phyloP scores from a whole-genome alignment of 1,140 invertebrate species.

The Pogonognathellus flavescens region DNA sequence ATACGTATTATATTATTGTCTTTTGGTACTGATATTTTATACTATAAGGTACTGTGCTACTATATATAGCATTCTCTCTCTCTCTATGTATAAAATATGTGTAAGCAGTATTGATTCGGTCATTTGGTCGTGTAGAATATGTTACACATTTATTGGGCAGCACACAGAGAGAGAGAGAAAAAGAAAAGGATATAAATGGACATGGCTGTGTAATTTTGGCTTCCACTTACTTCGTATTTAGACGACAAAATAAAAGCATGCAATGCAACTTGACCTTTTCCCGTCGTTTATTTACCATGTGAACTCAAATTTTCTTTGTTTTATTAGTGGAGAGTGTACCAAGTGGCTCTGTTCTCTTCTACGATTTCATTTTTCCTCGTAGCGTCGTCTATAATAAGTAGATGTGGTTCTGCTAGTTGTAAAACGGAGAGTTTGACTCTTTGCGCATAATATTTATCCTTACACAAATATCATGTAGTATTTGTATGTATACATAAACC shows the following conservation, averaged over 20 bases:
- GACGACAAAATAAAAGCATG: neutral
- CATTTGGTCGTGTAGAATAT: too few relatives aligned
- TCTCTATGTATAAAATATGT: too few relatives aligned
- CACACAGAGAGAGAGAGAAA: too few relatives aligned
- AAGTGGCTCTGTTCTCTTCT: slow-evolving; percentile 9
- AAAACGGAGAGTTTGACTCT: neutral
- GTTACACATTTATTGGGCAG: too few relatives aligned
- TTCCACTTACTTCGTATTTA: slow-evolving; percentile 21
- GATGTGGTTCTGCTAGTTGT: too few relatives aligned
- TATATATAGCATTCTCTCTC: too few relatives aligned
- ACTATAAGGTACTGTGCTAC: too few relatives aligned
- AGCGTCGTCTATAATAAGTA: too few relatives aligned
- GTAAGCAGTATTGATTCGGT: too few relatives aligned
- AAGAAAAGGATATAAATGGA: too few relatives aligned
- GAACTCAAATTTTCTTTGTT: slow-evolving; percentile 29
- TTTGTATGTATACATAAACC: neutral
- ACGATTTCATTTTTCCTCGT: neutral
- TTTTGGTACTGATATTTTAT: too few relatives aligned
- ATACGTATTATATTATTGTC: too few relatives aligned
- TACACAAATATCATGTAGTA: neutral
- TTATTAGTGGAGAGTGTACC: slow-evolving; percentile 3
- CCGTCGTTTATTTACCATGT: slow-evolving; percentile 17
- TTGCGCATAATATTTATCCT: neutral
- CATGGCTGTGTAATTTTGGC: slow-evolving; percentile 13
- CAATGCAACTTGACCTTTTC: slow-evolving; percentile 42